Evolutionary conservation across 2,113 vertebrate species (phyloP), one percentile per base, ranked within the genome.

Genomic region (Grallaria varia): DNA sequence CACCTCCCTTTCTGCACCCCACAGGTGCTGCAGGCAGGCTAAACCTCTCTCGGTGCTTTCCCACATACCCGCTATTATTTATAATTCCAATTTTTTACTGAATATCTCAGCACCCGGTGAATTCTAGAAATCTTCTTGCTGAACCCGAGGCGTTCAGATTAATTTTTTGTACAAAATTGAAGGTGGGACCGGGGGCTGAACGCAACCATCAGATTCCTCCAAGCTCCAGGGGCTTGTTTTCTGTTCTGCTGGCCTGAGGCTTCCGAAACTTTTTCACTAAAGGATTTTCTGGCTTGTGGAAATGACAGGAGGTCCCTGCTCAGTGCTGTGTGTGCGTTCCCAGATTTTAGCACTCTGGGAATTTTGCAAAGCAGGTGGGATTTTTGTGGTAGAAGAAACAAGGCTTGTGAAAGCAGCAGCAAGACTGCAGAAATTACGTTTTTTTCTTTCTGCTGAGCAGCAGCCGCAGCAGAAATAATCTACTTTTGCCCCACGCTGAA

Each of bases 401-500:
- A 84, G 31, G 28, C 35, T 44, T 44, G 7, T 44, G 75, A 76
- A 94, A 94, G 31, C 19, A 73, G 37, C 53, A 80, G 77, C 33
- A 88, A 84, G 68, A 42, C 50, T 93, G 63, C 45, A 93, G 58
- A 78, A 96, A 90, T 80, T 45, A 73, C 25, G 7, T 66, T 14
- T 63, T 82, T 81, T 89, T 78, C 42, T 80, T 40, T 42, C 82
- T 89, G 53, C 49, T 89, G 47, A 95, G 58, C 75, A 87, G 62
- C 53, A 94, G 58, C 75, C 84, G 62, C 53, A 94, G 39, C 72
- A 95, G 86, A 69, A 94, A 85, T 64, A 93, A 81, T 95, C 66
- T 91, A 3, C 49, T 76, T 49, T 71, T 86, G 39, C 60, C 77
- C 72, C 31, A 7, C 58, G 73, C 39, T 9, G 19, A 96, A 95